Conservation (phyloP, 2,888 invertebrate genomes). For the Sphaeridia pumilis region DNA sequence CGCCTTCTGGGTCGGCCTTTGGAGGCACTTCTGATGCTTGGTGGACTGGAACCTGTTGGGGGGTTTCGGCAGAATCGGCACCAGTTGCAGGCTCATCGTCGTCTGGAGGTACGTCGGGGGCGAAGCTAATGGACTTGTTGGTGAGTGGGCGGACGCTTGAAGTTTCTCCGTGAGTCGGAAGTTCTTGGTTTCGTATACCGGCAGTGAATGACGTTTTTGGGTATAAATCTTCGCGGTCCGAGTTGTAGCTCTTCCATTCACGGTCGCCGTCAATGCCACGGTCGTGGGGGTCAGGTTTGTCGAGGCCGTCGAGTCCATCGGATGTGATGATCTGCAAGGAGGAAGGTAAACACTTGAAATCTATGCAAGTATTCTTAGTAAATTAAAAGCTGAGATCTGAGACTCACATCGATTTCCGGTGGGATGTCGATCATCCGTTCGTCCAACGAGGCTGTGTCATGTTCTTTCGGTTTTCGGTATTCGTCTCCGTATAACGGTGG, state of each 20-base stretch:
- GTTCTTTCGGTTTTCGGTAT: conserved; percentile 39
- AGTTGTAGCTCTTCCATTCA: conserved; percentile 30
- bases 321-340: conserved; percentile 34
- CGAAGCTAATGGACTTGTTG: conserved; percentile 24
- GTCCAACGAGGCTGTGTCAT: conserved; percentile 27
- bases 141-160: conserved; percentile 24
- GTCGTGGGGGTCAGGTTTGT: conserved; percentile 30
- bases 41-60: background rate
- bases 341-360: too few species aligned
- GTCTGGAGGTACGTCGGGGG: conserved; percentile 15
- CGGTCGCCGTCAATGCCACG: conserved; percentile 32
- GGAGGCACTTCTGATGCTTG: background rate
- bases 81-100: background rate
- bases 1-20: background rate
- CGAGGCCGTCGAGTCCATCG: conserved; percentile 34
- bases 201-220: conserved; percentile 20
- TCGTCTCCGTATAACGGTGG: conserved; percentile 45
- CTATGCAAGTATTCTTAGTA: too few species aligned
- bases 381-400: too few species aligned
- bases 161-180: conserved; percentile 11
- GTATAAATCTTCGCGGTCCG: conserved; percentile 15
- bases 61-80: background rate
- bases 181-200: conserved; percentile 22
- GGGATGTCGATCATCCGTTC: conserved; percentile 32
- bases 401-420: conserved; percentile 31